Base-by-base conservation (phyloP, 2,888 invertebrate species). In the Brassicogethes aeneus region DNA sequence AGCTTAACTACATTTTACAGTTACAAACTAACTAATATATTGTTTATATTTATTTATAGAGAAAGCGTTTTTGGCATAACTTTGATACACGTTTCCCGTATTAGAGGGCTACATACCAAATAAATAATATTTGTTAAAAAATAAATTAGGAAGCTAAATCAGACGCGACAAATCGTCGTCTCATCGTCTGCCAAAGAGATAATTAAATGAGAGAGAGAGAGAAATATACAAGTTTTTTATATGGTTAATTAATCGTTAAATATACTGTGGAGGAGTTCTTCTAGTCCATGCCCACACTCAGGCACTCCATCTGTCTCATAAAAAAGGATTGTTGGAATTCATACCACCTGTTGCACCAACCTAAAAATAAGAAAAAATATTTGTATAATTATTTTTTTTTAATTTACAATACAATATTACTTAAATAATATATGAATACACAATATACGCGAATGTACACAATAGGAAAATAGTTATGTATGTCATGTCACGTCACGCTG, bases 321-420 rank as follows among this genome's bases (percentile, higher is more conserved):
- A 75, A 63, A 77, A 77, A 33, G 77, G 77, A 59, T 77, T 77
- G 64, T 72, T 76, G 44, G 75, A 72, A 61, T 70, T 72, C 52
- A 69, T 59, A 36, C 59, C 57, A 17, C 64, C 50, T 35, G 60
- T 54, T 17, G 65, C 55, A 30, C 62, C 66, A 41, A 68, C 59
- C 63, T 69, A 58, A 35, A 69, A 63, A 53, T 59, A 50, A 47
- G 56, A 56, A 48, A 32, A 48, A 12, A 23, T 23, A 23, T 23
- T 23, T 10, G 23, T 23, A 23, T 10, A 23, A 23, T n/a, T n/a
- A n/a, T n/a, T n/a, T n/a, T n/a, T n/a, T n/a, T n/a, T n/a, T n/a
- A n/a, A n/a, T n/a, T n/a, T n/a, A n/a, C n/a, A n/a, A n/a, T n/a
- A n/a, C n/a, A n/a, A n/a, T n/a, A n/a, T n/a, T n/a, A n/a, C n/a